Base-by-base conservation (phyloP, 2,113 vertebrate species). In the Calonectris borealis region DNA sequence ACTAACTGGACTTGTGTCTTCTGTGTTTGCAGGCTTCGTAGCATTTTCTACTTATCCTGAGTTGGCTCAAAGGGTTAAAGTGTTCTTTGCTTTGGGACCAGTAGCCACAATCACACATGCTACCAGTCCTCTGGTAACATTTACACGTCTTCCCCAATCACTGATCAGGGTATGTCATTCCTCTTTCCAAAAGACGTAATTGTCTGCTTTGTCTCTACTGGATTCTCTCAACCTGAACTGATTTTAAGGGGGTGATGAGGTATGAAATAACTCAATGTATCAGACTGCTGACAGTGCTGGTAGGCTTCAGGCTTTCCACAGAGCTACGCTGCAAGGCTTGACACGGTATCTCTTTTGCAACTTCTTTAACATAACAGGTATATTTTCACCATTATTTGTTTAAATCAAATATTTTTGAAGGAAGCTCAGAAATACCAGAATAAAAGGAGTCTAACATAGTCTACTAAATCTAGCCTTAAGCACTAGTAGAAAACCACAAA, bases 31-130 rank as follows among this genome's bases (percentile, higher is more conserved):
- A 99, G 99, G 97, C 40, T 99, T 99, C 94, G 94, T 99, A 93
- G 99, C 99, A 24, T 99, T 99, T 97, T 99, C 98, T 55, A 97
- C 96, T 42, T 98, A 99, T 82, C 99, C 99, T 16, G 98, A 99
- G 26, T 92, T 99, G 89, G 98, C 99, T 88, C 97, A 97, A 89
- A 99, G 98, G 98, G 98, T 99, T 93, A 99, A 98, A 96, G 92
- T 98, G 91, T 98, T 99, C 94, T 96, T 99, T 22, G 99, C 97
- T 70, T 97, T 99, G 97, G 99, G 98, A 29, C 99, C 99, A 17
- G 99, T 99, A 34, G 97, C 97, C 25, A 99, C 99, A 1, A 83
- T 98, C 57, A 97, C 98, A 24, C 97, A 99, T 64, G 96, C 98
- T 17, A 64, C 52, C 61, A 99, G 99, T 72, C 98, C 99, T 44